Conservation (phyloP, 30 jellyfish, hydroid and myxozoan species). For the Clytia hemisphaerica region DNA sequence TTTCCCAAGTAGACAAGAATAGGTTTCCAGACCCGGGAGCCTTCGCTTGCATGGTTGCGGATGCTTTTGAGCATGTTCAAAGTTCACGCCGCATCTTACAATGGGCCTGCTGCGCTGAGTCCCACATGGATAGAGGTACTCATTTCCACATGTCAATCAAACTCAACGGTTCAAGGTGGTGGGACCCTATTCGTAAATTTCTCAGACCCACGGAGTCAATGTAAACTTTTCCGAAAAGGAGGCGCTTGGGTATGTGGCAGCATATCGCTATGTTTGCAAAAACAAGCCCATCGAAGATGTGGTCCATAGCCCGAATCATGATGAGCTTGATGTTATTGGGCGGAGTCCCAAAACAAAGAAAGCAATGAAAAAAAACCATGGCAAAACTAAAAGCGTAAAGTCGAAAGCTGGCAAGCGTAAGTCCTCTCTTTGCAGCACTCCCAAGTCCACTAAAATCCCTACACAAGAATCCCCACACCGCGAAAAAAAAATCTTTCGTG, state of each 20-base stretch:
- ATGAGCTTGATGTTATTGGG: background rate
- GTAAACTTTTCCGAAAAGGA: too few relatives aligned
- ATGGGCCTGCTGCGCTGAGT: conserved; percentile 2
- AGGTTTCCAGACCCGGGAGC: background rate
- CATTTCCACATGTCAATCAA: background rate
- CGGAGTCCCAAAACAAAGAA: background rate
- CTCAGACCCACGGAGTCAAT: background rate
- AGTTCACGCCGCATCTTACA: background rate
- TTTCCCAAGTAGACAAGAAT: background rate
- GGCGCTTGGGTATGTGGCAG: too few relatives aligned
- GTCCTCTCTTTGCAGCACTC: too few relatives aligned
- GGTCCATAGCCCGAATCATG: background rate
- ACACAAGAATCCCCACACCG: too few relatives aligned
- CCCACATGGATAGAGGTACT: conserved; percentile 11
- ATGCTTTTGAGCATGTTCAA: background rate
- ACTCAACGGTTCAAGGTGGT: background rate
- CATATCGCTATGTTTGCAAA: background rate
- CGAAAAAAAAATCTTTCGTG: too few relatives aligned
- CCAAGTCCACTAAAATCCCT: too few relatives aligned
- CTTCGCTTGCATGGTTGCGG: background rate
- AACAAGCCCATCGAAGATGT: background rate
- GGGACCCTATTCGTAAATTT: background rate
- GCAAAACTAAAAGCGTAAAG: too few relatives aligned
- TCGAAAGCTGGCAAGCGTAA: too few relatives aligned
- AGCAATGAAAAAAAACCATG: too few relatives aligned